Evolutionary conservation across 2,888 invertebrate species (phyloP).

Genomic region (Bombylius discolor): DNA sequence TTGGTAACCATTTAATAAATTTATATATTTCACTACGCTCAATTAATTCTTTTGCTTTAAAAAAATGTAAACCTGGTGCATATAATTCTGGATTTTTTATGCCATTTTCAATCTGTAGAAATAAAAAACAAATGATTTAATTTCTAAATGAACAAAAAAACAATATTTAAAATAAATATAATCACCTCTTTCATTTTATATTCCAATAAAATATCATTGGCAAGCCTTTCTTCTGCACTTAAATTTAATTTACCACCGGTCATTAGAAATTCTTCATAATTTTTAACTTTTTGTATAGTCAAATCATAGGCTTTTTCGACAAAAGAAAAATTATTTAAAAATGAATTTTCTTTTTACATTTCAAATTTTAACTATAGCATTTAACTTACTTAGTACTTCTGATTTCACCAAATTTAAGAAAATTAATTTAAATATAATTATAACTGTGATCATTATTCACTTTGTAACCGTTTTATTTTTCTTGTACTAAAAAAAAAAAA

Average conservation of each 20-base stretch:
- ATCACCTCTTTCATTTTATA: slow-evolving; percentile 25
- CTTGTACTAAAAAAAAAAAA: no score
- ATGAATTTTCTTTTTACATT: no score
- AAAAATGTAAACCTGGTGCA: slow-evolving; percentile 43
- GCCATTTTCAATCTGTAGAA: slow-evolving; percentile 1
- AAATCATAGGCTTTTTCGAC: slow-evolving; percentile 23
- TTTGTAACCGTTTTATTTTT: no score
- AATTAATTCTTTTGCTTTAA: slow-evolving; percentile 39
- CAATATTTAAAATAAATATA: not conserved
- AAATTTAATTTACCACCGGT: slow-evolving; percentile 27
- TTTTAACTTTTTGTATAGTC: slow-evolving; percentile 26
- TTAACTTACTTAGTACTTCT: no score
- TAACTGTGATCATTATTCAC: no score
- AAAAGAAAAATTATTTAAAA: no score
- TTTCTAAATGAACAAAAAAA: not conserved
- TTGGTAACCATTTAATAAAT: slow-evolving; percentile 45
- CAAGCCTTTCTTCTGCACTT: slow-evolving; percentile 21
- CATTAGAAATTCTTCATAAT: slow-evolving; percentile 27
- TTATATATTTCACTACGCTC: slow-evolving; percentile 42
- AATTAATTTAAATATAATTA: no score
- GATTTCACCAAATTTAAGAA: no score
- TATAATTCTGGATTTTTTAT: slow-evolving; percentile 28
- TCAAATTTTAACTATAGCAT: no score
- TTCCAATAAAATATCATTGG: slow-evolving; percentile 25
- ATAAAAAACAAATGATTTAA: not conserved